Percentiles rank a stretch among this genome's conserved stretches.
Evolutionary conservation across 1,140 invertebrate genomes (phyloP).

Genomic region (Brachystomella parvula): DNA sequence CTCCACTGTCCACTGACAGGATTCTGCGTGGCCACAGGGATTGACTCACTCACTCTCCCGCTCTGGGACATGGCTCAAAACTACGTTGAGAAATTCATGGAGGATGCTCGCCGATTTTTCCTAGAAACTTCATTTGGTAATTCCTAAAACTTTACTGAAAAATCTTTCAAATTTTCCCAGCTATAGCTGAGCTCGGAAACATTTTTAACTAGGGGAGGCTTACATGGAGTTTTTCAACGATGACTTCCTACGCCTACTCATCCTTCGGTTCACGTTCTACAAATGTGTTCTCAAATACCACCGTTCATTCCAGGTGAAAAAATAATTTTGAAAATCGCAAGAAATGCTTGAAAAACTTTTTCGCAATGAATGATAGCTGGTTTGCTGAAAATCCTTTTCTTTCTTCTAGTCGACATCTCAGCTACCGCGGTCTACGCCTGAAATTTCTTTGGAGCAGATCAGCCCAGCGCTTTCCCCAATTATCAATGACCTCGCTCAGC

Average conservation of each 20-base stretch:
- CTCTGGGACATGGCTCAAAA: slow-evolving; percentile 85
- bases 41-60: slow-evolving; percentile 71
- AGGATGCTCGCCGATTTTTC: slow-evolving; percentile 75
- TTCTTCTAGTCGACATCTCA: not conserved
- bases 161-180: not conserved
- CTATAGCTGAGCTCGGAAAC: not conserved
- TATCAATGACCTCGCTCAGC: not conserved
- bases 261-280: slow-evolving; percentile 88
- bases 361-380: not conserved
- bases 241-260: slow-evolving; percentile 79
- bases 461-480: not conserved
- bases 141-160: slow-evolving; percentile 2
- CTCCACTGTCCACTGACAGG: slow-evolving; percentile 87
- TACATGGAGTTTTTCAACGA: slow-evolving; percentile 86
- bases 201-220: slow-evolving; percentile 44
- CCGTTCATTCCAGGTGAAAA: not conserved
- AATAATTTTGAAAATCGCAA: not conserved
- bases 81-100: slow-evolving; percentile 79
- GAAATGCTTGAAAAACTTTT: not conserved
- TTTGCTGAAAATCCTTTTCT: not conserved
- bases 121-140: not conserved
- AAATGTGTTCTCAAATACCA: slow-evolving; percentile 39
- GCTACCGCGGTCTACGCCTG: not conserved
- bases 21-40: slow-evolving; percentile 84
- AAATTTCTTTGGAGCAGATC: not conserved